Evolutionary conservation across 2,113 vertebrate species (phyloP).

Genomic region (Dissostichus mawsoni): DNA sequence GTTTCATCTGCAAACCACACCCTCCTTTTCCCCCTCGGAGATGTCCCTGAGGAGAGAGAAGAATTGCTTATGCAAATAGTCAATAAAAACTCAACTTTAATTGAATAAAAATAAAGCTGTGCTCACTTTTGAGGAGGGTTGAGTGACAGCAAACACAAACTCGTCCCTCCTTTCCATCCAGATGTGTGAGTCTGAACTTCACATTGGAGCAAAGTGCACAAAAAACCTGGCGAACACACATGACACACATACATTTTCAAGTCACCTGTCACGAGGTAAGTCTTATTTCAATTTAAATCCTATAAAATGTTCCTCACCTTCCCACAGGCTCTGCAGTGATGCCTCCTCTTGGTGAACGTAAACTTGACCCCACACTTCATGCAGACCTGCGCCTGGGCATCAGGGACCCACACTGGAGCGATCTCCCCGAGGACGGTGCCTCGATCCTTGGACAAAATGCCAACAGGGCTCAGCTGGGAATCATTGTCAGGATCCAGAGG

Average conservation of each 20-base stretch:
- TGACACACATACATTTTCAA: conserved; percentile 8
- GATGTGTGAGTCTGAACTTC: conserved; percentile 94
- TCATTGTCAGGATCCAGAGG: conserved; percentile 89
- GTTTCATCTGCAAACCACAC: conserved; percentile 98
- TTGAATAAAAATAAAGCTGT: background rate
- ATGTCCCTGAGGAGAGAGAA: conserved; percentile 67
- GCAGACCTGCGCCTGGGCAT: conserved; percentile 96
- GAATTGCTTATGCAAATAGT: background rate
- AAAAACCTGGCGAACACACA: conserved; percentile 87
- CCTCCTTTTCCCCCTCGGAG: conserved; percentile 91
- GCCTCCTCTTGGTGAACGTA: conserved; percentile 97
- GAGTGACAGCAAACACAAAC: conserved; percentile 97
- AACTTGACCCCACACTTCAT: conserved; percentile 98
- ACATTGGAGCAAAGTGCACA: conserved; percentile 95
- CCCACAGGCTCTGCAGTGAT: conserved; percentile 97
- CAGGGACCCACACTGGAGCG: conserved; percentile 96
- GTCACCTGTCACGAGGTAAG: background rate
- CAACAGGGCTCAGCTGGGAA: conserved; percentile 84
- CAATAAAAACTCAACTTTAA: background rate
- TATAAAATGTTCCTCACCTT: conserved; percentile 85
- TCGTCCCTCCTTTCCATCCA: conserved; percentile 96
- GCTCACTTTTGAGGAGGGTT: conserved; percentile 92
- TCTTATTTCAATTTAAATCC: background rate
- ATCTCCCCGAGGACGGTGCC: conserved; percentile 91
- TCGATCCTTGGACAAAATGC: conserved; percentile 88